These are phyloP conservation scores for Parapsyche elsis DNA, from an alignment of 1,140 invertebrate genomes.

Conservation along the genomic window DNA sequence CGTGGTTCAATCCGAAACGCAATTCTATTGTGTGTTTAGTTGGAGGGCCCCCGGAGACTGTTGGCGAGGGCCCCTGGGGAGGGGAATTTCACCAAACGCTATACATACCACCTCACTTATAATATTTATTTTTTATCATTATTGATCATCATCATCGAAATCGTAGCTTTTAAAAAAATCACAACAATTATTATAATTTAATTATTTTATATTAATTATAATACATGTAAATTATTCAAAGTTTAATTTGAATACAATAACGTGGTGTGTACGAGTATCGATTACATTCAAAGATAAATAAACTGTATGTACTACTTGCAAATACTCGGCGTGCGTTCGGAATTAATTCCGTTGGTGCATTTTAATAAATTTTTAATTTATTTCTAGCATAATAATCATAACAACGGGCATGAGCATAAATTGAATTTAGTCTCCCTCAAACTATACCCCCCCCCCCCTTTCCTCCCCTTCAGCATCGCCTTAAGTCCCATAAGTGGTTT, in stretches of 20 bases:
- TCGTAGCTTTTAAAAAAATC: neutral
- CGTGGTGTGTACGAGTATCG: neutral
- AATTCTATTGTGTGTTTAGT: conserved; percentile 43
- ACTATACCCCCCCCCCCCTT: no score
- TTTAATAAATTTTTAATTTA: no score
- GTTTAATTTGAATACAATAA: neutral
- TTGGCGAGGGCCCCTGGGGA: conserved; percentile 10
- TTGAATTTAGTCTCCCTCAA: neutral
- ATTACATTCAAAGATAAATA: neutral
- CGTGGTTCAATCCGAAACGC: conserved; percentile 43
- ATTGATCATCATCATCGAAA: no score
- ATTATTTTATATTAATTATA: neutral
- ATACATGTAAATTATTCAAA: neutral
- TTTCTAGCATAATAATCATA: no score
- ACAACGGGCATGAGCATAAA: neutral
- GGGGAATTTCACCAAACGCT: neutral
- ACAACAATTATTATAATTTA: neutral
- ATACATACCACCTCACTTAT: neutral
- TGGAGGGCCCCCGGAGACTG: conserved; percentile 9
- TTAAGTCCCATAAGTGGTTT: conserved; percentile 42
- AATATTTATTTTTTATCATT: no score
- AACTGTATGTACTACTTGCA: no score
- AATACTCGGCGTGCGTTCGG: no score
- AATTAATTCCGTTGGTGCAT: no score
- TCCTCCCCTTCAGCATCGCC: neutral